Evolutionary conservation across 2,113 vertebrate species (phyloP).

Genomic region (Heteronetta atricapilla): DNA sequence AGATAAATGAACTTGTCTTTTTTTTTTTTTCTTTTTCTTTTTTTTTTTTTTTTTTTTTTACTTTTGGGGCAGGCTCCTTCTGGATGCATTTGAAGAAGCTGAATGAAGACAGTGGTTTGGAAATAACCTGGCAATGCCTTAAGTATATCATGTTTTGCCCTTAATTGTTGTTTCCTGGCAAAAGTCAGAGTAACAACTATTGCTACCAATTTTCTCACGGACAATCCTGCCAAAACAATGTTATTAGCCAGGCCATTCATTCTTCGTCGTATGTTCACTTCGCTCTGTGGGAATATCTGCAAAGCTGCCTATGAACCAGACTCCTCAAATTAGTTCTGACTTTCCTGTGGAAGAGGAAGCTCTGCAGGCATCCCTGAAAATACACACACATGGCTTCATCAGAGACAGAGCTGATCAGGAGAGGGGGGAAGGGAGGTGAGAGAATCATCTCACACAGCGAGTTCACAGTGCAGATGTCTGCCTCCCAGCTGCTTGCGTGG

Average conservation of each 20-base stretch:
- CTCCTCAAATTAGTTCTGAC: background rate
- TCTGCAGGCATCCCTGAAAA: background rate
- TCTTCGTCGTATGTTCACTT: background rate
- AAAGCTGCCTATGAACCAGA: background rate
- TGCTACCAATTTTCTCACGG: background rate
- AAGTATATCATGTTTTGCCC: background rate
- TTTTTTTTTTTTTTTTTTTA: too few relatives aligned
- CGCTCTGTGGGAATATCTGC: slow-evolving; percentile 19
- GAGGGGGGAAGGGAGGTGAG: background rate
- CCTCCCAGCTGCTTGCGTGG: background rate
- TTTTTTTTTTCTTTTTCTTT: too few relatives aligned
- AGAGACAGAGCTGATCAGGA: rapidly evolving
- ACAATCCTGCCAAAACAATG: background rate
- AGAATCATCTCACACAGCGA: background rate
- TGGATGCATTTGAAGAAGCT: background rate
- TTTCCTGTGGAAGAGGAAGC: background rate
- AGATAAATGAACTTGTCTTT: background rate
- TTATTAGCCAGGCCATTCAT: background rate
- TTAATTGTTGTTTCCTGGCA: background rate
- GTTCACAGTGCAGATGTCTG: slow-evolving; percentile 4
- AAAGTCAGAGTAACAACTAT: background rate
- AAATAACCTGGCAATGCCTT: background rate
- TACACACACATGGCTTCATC: background rate
- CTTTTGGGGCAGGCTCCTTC: background rate
- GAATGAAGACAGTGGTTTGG: background rate